Conservation (phyloP, 2,797 vertebrate genomes). For the Spea hammondii region DNA sequence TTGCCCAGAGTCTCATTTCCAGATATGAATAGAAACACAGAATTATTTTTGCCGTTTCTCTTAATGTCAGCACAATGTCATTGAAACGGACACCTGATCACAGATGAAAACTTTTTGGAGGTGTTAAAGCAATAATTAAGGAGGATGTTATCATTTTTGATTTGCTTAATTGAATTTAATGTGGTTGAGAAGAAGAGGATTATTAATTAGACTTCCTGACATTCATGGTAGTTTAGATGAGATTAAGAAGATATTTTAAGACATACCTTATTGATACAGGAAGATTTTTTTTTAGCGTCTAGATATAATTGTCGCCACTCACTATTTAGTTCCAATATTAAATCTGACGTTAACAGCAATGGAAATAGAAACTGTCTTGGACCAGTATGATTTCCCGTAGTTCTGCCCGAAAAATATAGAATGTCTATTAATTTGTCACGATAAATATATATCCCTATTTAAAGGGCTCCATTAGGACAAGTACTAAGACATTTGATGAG, state of each 20-base stretch:
- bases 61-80: conserved; percentile 51
- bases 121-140: conserved; percentile 30
- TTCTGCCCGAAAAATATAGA: too few relatives aligned
- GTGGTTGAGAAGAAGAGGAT: conserved; percentile 38
- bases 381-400: too few relatives aligned
- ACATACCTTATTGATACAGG: conserved; percentile 15
- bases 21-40: conserved; percentile 48
- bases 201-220: conserved; percentile 47
- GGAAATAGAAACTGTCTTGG: too few relatives aligned
- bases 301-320: too few relatives aligned
- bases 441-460: too few relatives aligned
- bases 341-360: too few relatives aligned
- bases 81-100: conserved; percentile 28
- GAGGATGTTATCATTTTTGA: conserved; percentile 43
- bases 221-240: conserved; percentile 37
- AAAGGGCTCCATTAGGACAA: too few relatives aligned
- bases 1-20: conserved; percentile 39
- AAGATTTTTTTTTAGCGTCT: background rate
- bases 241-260: conserved; percentile 26
- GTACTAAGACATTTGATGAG: too few relatives aligned
- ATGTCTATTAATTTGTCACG: too few relatives aligned
- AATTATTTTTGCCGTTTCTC: conserved; percentile 49
- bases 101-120: conserved; percentile 28
- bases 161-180: conserved; percentile 49
- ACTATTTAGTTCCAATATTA: too few relatives aligned